Evolutionary conservation across 2,797 vertebrate species (phyloP), one percentile per base, ranked within the genome.

Genomic region (Austrolebias charrua): DNA sequence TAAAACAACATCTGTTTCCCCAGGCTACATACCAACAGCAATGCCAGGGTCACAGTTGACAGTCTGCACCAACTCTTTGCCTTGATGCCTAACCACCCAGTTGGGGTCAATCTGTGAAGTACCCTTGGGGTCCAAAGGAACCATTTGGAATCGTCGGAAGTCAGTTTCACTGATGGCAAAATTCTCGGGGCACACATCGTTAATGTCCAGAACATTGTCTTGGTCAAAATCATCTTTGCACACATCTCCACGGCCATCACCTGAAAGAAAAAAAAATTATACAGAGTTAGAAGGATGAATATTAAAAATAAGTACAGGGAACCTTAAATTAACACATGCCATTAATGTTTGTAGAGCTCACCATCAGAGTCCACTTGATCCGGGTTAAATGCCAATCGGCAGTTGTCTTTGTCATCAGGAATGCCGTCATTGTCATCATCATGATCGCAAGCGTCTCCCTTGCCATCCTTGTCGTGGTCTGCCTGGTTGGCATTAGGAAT

Each of bases 21-120:
- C 57, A 11, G 54, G 0, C 1, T 75, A 73, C 96, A 75, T 87
- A 99, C 98, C 98, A 0, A 99, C 92, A 90, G 98, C 98, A 80
- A 99, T 95, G 85, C 98, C 98, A 65, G 98, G 98, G 74, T 99
- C 98, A 60, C 98, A 98, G 92, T 99, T 99, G 89, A 99, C 96
- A 9, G 97, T 99, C 90, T 99, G 98, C 78, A 99, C 96, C 77
- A 99, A 84, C 72, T 99, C 97, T 88, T 99, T 99, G 85, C 98
- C 98, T 91, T 98, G 95, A 87, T 99, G 96, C 57, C 96, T 94
- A 63, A 99, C 97, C 47, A 98, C 95, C 98, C 98, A 99, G 91
- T 99, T 98, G 66, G 98, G 98, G 82, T 99, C 98, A 76, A 97
- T 98, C 81, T 99, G 98, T 2, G 96, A 98, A 43, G 97, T 99